Conservation (phyloP, 1,140 invertebrate species). For the Macrobrachium rosenbergii region DNA sequence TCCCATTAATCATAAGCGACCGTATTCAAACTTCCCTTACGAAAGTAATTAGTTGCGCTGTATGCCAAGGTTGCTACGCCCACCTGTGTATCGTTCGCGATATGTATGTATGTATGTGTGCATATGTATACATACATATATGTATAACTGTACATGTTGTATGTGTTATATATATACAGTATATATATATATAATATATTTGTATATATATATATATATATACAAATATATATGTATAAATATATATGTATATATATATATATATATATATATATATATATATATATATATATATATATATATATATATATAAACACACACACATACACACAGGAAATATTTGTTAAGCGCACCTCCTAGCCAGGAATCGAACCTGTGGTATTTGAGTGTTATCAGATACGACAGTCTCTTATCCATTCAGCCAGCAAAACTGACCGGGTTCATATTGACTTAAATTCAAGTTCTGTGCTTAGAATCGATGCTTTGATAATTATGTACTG, state of each 20-base stretch:
- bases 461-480: too few species aligned
- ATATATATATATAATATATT: not conserved
- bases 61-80: not conserved
- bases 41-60: not conserved
- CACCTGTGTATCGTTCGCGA: too few species aligned
- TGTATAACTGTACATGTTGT: not conserved
- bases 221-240: not conserved
- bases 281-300: slow-evolving; percentile 14
- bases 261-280: too few species aligned
- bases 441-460: too few species aligned
- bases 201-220: not conserved
- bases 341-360: not conserved
- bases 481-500: too few species aligned
- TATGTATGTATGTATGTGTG: not conserved
- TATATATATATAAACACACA: not conserved
- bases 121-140: not conserved
- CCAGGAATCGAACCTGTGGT: too few species aligned
- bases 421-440: too few species aligned
- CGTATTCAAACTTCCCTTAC: too few species aligned
- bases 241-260: too few species aligned
- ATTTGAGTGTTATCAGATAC: too few species aligned
- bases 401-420: too few species aligned
- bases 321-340: too few species aligned
- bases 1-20: not conserved
- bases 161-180: not conserved